Base-by-base conservation (phyloP, 2,888 invertebrate species). In the Drosophila helvetica region DNA sequence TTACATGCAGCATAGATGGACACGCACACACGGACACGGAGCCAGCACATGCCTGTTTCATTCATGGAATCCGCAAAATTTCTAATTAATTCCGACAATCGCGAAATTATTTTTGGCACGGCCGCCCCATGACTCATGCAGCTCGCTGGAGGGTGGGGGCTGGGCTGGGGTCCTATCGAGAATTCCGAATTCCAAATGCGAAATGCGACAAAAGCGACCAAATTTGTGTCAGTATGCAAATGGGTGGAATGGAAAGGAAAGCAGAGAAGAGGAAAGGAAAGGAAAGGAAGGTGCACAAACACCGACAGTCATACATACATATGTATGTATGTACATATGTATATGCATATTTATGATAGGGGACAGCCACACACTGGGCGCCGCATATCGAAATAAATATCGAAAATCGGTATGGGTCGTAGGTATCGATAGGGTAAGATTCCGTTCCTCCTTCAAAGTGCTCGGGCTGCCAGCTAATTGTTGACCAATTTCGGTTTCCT, bases 191-290 rank as follows among this genome's bases (percentile, higher is more conserved):
- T 7, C 27, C 7, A 27, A 22, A 17, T 25, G 42, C 7, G 33
- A 1, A 22, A 17, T 38, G 38, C 38, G n/a, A 38, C 15, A 64
- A 47, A n/a, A 38, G 47, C n/a, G 19, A 27, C 38, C 38, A 3
- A 18, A 25, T 65, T 65, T 50, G 50, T 62, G 62, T 62, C 62
- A 62, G 68, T 66, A 66, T 66, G 69, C 69, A 66, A 69, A 59
- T 38, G 38, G n/a, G 2, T 38, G 38, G 30, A 12, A 12, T 30
- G 10, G 30, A 9, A 30, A 10, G 2, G 9, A 30, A 9, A 2
- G 30, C 1, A 9, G 3, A 9, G 30, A 1, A 9, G 3, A 9
- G 30, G 38, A 38, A 38, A 22, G 9, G 9, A 27, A 2, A 9
- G 30, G 30, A 9, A 9, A 9, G 30, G 38, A 38, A 15, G 15